Percentiles rank a stretch among this genome's conserved stretches.
Evolutionary conservation across 2,888 invertebrate species (phyloP).

Genomic region (Gastracanthus pulcherrimus): DNA sequence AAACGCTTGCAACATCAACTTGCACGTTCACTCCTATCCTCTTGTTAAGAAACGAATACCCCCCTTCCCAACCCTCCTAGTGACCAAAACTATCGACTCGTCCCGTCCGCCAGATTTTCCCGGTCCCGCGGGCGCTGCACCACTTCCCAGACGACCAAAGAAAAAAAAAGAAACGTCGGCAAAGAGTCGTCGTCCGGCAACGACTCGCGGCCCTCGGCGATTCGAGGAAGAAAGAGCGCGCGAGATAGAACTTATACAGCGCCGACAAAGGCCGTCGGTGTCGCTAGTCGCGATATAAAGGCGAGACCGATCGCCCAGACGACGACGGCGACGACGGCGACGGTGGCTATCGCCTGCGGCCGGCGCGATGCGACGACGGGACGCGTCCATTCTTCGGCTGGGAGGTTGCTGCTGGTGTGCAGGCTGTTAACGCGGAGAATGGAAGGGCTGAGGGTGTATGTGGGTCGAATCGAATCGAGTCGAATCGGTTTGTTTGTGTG

Average conservation of each 20-base stretch:
- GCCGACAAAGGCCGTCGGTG: slow-evolving; percentile 61
- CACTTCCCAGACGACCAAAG: too few relatives aligned
- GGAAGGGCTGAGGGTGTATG: neutral
- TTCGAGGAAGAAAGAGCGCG: slow-evolving; percentile 48
- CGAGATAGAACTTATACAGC: too few relatives aligned
- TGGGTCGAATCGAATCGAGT: slow-evolving; percentile 4
- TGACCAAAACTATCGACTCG: too few relatives aligned
- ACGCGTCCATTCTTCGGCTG: slow-evolving; percentile 52
- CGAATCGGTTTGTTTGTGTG: neutral
- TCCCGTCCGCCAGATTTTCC: too few relatives aligned
- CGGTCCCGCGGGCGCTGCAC: too few relatives aligned
- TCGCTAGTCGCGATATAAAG: slow-evolving; percentile 60
- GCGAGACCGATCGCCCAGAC: slow-evolving; percentile 33
- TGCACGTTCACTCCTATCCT: too few relatives aligned
- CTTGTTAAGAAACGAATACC: too few relatives aligned
- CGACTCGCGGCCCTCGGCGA: slow-evolving; percentile 12
- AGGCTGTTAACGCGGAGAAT: neutral
- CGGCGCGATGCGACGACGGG: slow-evolving; percentile 11
- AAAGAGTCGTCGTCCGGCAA: neutral
- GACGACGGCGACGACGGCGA: neutral
- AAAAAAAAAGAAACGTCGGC: neutral
- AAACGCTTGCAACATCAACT: too few relatives aligned
- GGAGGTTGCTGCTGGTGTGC: too few relatives aligned
- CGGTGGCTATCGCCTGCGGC: neutral
- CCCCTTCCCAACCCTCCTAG: too few relatives aligned